Evolutionary conservation across 1,140 invertebrate genomes (phyloP), one percentile per base, ranked within the genome.

Genomic region (Streblospio benedicti): DNA sequence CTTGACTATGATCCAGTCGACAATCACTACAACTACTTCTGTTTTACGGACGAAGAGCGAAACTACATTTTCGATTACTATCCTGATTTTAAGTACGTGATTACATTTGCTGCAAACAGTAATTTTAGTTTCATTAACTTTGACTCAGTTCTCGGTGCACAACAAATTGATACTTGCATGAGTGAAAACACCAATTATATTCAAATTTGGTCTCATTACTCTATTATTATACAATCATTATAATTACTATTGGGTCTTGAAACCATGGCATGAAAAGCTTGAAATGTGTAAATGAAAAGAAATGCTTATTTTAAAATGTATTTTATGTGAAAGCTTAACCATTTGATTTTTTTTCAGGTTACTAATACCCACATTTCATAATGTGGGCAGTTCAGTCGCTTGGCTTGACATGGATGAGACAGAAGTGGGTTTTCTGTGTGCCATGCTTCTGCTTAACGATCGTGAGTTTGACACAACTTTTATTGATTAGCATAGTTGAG

Each of bases 1-100:
- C 58, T 60, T 31, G 57, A 57, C 6, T 71, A 65, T 57, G 64
- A 73, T 30, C 38, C 60, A 1, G 50, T 52, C 12, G 69, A 62
- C 4, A 60, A 65, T 18, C 54, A 67, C 41, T 67, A 66, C 57
- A 69, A 68, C 57, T 73, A 67, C 59, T 71, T 73, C 57, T 67
- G 66, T 28, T 67, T 71, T 43, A 62, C 56, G 2, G 43, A 60
- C 23, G 57, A 56, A 20, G 67, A 71, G 53, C 55, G 63, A 47
- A 47, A 62, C 16, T 43, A 52, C 6, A 62, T 72, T 33, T 45
- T 69, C 41, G 50, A 63, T 4, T 61, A 56, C 14, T 69, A 68
- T 56, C 65, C 70, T 1, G 51, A 57, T 35, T 65, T 71, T 43
- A 28, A 60, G 18, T 49, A 62, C 18, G 33, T 72, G 9, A 51